Percentiles rank a stretch among this genome's conserved stretches.
Evolutionary conservation across 1,140 invertebrate species (phyloP).

Genomic region (Paraescarpia echinospica): DNA sequence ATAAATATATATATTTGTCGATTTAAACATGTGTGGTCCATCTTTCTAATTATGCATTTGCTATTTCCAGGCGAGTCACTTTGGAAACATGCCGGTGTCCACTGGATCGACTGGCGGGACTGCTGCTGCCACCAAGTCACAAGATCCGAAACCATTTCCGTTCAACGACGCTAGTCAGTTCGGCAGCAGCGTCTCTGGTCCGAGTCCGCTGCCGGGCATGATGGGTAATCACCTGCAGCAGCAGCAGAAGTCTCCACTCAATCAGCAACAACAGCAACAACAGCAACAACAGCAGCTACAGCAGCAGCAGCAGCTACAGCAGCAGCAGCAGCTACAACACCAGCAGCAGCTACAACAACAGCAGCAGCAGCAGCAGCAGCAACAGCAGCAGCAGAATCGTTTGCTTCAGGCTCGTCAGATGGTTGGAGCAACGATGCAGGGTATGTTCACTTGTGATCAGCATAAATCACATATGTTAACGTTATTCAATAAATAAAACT

Average conservation of each 20-base stretch:
- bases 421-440: constrained; percentile 1
- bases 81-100: neutral
- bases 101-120: neutral
- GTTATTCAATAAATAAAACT: neutral
- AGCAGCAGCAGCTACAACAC: constrained; percentile 37
- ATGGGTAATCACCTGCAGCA: constrained; percentile 26
- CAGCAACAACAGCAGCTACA: constrained; percentile 39
- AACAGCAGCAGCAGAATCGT: constrained; percentile 67
- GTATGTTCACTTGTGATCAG: constrained; percentile 1
- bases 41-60: neutral
- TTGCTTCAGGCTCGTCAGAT: constrained; percentile 8
- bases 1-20: neutral
- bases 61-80: neutral
- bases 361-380: constrained; percentile 32
- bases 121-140: neutral
- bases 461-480: neutral
- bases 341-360: constrained; percentile 35
- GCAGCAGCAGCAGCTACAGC: constrained; percentile 36
- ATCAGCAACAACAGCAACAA: constrained; percentile 25
- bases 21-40: neutral
- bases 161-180: constrained; percentile 15
- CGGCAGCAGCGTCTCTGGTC: constrained; percentile 29
- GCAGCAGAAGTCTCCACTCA: constrained; percentile 30
- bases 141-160: neutral
- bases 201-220: neutral